Evolutionary conservation across 2,888 invertebrate genomes (phyloP), one percentile per base, ranked within the genome.

Genomic region (Ophion costatus): DNA sequence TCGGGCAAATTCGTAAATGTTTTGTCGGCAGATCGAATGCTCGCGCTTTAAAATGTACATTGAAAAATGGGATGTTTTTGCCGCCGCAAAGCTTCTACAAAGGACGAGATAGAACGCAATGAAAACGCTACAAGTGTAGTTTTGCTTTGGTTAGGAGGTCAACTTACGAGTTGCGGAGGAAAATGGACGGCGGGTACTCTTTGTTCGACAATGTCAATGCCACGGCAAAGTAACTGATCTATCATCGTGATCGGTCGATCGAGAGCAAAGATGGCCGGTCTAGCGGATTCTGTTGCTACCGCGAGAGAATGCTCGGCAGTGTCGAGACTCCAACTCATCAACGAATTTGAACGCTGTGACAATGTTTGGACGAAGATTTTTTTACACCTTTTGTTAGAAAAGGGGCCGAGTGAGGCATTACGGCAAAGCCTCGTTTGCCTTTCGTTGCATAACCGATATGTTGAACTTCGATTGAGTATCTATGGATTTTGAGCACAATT

Each of bases 191-290:
- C 96, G 0, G 98, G 98, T 70, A 98, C 96, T 83, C 96, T 95
- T 90, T 97, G 96, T 93, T 98, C 98, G n/a, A 98, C 96, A 59
- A 97, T 95, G 88, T 98, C 98, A 87, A 98, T 95, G 80, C 98
- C 97, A 91, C 96, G 96, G 94, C 98, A 98, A 85, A 98, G 95
- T 85, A 98, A 95, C 87, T 95, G 95, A 94, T 98, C 98, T 59
- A 97, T 95, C 82, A 96, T 96, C 45, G 95, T 94, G 11, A 98
- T 94, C 0, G 98, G 98, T 0, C 95, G 95, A 75, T 92, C 92
- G 0, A 93, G 87, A 91, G 97, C 96, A 71, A 97, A 95, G 59
- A 97, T 94, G 74, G 96, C 95, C 0, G 98, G 98, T 74, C 96
- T 94, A 0, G 98, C 96, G 14, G 96, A 95, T 84, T 96, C 97